A percentile compares a stretch with the other conserved stretches of the same genome.
phyloP scores from a whole-genome alignment of 2,797 vertebrate genomes.

The Lutjanus argentimaculatus region DNA sequence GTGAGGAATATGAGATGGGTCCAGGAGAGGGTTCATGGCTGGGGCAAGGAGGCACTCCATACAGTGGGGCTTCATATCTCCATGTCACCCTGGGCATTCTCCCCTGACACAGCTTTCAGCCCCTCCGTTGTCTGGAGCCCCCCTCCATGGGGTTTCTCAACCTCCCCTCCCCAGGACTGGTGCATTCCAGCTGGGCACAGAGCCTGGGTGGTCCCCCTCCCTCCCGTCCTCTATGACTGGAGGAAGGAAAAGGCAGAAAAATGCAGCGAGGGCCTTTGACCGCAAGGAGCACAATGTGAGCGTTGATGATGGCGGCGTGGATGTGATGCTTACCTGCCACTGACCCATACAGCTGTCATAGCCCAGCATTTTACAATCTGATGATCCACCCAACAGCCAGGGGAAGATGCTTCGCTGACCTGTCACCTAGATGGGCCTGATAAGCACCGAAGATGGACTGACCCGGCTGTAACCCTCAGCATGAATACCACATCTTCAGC shows the following conservation, averaged over 20 bases:
- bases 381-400: slow-evolving; percentile 60
- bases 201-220: slow-evolving; percentile 83
- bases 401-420: slow-evolving; percentile 71
- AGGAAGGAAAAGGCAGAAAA: slow-evolving; percentile 78
- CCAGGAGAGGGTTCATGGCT: slow-evolving; percentile 82
- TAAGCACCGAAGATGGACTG: slow-evolving; percentile 74
- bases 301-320: slow-evolving; percentile 78
- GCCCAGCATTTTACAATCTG: slow-evolving; percentile 66
- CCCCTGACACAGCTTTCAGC: slow-evolving; percentile 82
- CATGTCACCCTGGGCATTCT: slow-evolving; percentile 83
- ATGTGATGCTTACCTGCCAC: slow-evolving; percentile 81
- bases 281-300: slow-evolving; percentile 80
- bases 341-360: slow-evolving; percentile 80
- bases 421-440: slow-evolving; percentile 73
- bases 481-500: slow-evolving; percentile 41
- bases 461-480: slow-evolving; percentile 64
- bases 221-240: slow-evolving; percentile 51
- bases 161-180: slow-evolving; percentile 65
- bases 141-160: slow-evolving; percentile 58
- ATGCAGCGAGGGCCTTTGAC: slow-evolving; percentile 75
- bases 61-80: slow-evolving; percentile 84
- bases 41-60: slow-evolving; percentile 82
- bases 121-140: slow-evolving; percentile 68
- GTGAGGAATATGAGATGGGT: slow-evolving; percentile 84
- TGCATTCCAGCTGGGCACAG: slow-evolving; percentile 83